Evolutionary conservation across 2,888 invertebrate genomes (phyloP), one percentile per base, ranked within the genome.

Genomic region (Diogma glabrata): DNA sequence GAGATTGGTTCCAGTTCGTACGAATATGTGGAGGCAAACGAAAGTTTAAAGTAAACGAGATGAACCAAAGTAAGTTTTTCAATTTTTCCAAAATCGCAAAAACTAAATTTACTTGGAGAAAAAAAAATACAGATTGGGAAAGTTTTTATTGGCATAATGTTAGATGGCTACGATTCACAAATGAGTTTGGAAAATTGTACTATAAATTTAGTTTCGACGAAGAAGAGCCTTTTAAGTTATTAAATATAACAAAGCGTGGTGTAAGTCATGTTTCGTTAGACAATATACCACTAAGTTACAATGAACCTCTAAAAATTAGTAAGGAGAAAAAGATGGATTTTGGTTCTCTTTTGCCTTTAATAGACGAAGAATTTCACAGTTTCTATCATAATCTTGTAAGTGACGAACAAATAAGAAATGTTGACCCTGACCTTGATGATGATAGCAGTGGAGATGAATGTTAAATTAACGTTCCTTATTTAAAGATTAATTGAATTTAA

Each of bases 271-370:
- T 40, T 3, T 19, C 9, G 17, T 10, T 4, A 40, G 20, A 12
- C 10, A 12, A 40, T 10, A 40, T 40, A 12, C 40, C 40, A 12
- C 17, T 19, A 40, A 19, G 19, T n/a, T 40, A 40, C 17, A 40
- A 17, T 20, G 40, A 20, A 19, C 40, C 40, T 20, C 40, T 40
- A 40, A 40, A 40, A n/a, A 40, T 40, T n/a, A 40, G 40, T 20
- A 40, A 40, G 20, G 40, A 40, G 20, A 40, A 40, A 40, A 40
- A n/a, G n/a, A n/a, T n/a, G n/a, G n/a, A n/a, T n/a, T n/a, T n/a
- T n/a, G n/a, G n/a, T n/a, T n/a, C n/a, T n/a, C n/a, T n/a, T n/a
- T n/a, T n/a, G n/a, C n/a, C n/a, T n/a, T n/a, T n/a, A n/a, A n/a
- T n/a, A n/a, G n/a, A n/a, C n/a, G n/a, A n/a, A n/a, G n/a, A n/a